Conservation (phyloP, 2,888 invertebrate genomes). For the Artemia sp. region DNA sequence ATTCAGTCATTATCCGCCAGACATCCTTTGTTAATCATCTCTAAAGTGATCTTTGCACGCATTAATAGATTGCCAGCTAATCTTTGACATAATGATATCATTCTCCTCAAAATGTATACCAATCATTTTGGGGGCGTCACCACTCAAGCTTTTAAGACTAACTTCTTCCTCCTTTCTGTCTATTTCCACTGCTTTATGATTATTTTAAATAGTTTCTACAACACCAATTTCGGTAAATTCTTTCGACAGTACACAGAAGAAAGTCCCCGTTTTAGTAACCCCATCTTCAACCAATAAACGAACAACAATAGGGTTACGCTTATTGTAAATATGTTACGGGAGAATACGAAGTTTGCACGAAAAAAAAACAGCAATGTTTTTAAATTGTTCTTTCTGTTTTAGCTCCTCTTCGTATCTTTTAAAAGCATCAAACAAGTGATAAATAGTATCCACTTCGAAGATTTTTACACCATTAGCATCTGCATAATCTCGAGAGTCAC, state of each 20-base stretch:
- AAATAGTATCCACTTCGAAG: constrained; percentile 98
- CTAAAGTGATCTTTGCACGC: constrained; percentile 98
- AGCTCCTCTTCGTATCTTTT: constrained; percentile 78
- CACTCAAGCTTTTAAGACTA: constrained; percentile 86
- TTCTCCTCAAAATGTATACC: constrained; percentile 95
- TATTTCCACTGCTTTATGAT: constrained; percentile 85
- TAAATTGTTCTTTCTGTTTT: constrained; percentile 78
- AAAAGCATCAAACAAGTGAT: constrained; percentile 97
- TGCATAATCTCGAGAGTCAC: constrained; percentile 93
- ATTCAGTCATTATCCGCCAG: constrained; percentile 95
- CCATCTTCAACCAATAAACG: constrained; percentile 93
- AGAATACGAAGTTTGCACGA: constrained; percentile 75
- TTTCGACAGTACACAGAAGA: constrained; percentile 30
- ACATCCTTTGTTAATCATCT: constrained; percentile 85
- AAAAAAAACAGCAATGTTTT: constrained; percentile 85
- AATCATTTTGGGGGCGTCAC: constrained; percentile 97
- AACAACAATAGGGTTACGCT: constrained; percentile 90
- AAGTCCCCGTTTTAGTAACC: constrained; percentile 64
- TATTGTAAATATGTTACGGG: constrained; percentile 86
- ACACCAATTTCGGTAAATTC: constrained; percentile 86
- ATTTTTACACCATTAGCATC: constrained; percentile 84
- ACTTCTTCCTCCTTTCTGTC: constrained; percentile 90
- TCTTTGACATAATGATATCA: constrained; percentile 90
- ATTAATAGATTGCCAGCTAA: constrained; percentile 92
- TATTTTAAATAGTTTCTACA: constrained; percentile 83